Base-by-base conservation (phyloP, 2,113 vertebrate genomes). In the Pterophyllum scalare region DNA sequence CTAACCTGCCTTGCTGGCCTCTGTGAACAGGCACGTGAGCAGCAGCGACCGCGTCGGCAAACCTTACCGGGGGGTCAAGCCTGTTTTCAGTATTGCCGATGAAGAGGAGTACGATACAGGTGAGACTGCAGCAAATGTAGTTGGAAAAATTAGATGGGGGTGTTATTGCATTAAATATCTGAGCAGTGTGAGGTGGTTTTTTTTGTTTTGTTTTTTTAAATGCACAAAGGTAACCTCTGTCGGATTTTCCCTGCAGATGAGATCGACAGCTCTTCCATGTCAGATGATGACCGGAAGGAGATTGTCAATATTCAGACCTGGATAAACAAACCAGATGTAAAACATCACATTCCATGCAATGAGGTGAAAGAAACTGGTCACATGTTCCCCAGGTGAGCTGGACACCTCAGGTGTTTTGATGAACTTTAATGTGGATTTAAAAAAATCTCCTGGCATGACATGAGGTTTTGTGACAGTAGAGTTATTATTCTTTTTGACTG, bases 51-150 rank as follows among this genome's bases (percentile, higher is more conserved):
- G 97, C 58, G 95, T 99, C 6, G 98, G 98, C 77, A 99, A 98
- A 89, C 97, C 98, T 3, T 99, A 99, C 94, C 96, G 98, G 10
- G 98, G 98, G 1, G 98, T 99, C 19, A 99, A 99, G 85, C 98
- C 98, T 0, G 98, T 99, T 26, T 99, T 99, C 95, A 99, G 98
- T 93, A 99, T 99, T 0, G 98, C 96, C 7, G 98, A 99, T 84
- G 98, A 99, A 94, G 98, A 99, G 70, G 98, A 99, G 74, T 99
- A 98, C 0, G 98, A 99, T 85, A 99, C 98, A 90, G 98, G 98
- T 99, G 88, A 59, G 2, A 2, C 1, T 38, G 38, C 6, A 1
- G 0, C 10, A 9, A n/a, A 19, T 1, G 2, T 7, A 7, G 2
- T 12, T 24, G 14, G 14, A n/a, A 33, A 31, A 22, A n/a, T 2